A percentile compares a stretch with the other conserved stretches of the same genome.
Conservation (phyloP, 2,888 invertebrate genomes). For the Apotomis betuletana region DNA sequence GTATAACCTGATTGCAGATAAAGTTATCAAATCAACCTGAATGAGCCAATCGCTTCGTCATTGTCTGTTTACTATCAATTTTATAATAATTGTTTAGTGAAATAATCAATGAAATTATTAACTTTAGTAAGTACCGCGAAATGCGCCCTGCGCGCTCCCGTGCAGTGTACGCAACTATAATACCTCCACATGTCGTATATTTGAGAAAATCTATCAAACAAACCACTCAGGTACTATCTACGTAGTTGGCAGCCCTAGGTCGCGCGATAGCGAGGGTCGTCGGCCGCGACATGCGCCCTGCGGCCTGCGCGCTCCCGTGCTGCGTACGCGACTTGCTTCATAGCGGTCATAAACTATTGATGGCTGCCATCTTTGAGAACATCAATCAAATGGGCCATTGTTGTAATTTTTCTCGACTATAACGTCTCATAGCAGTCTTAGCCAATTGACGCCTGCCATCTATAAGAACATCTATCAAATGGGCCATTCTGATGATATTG, state of each 20-base stretch:
- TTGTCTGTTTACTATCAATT: not conserved
- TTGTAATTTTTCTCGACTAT: too few species aligned
- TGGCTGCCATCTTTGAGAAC: not conserved
- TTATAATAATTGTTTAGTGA: too few species aligned
- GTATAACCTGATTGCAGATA: not conserved
- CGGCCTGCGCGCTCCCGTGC: slow-evolving; percentile 6
- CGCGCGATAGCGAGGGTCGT: slow-evolving; percentile 35
- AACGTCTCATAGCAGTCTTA: not conserved
- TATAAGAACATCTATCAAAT: not conserved
- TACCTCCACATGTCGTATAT: not conserved
- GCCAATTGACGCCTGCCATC: too few species aligned
- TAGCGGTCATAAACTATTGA: not conserved
- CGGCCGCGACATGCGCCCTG: slow-evolving; percentile 32
- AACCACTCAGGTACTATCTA: too few species aligned
- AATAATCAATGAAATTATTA: too few species aligned
- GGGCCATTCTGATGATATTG: too few species aligned
- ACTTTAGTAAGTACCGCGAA: slow-evolving; percentile 15
- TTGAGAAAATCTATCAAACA: too few species aligned
- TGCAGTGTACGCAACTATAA: slow-evolving; percentile 7
- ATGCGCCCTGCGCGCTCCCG: slow-evolving; percentile 5
- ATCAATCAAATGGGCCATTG: too few species aligned
- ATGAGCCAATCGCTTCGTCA: not conserved
- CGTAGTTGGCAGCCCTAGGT: slow-evolving; percentile 18
- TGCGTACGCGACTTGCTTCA: not conserved
- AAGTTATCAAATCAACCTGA: not conserved